These are phyloP conservation scores for Orthonyx spaldingii DNA, from an alignment of 2,113 vertebrate genomes.

Conservation along the genomic window DNA sequence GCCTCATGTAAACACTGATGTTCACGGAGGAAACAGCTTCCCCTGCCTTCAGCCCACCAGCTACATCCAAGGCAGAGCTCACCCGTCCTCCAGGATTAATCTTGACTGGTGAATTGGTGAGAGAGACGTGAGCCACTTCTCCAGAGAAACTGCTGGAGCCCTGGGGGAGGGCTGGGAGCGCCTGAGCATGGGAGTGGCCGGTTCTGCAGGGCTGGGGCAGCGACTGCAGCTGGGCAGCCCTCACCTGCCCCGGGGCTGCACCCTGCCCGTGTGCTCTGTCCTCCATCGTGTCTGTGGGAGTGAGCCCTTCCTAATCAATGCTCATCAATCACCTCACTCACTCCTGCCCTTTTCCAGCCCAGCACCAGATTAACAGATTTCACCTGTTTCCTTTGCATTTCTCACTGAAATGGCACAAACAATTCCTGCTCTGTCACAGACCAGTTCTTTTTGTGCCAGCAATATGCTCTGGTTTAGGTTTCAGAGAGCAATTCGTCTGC, in stretches of 20 bases:
- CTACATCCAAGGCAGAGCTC: neutral
- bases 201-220: accelerated
- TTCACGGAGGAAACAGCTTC: neutral
- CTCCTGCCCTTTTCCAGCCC: neutral
- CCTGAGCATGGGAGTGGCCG: accelerated
- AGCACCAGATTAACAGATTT: neutral
- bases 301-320: neutral
- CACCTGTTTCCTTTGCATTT: neutral
- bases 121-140: accelerated
- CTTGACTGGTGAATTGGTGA: accelerated
- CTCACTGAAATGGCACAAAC: neutral
- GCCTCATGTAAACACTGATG: accelerated
- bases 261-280: neutral
- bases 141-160: neutral
- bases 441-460: neutral
- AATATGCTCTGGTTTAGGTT: neutral
- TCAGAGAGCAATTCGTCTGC: neutral
- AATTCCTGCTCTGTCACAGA: neutral
- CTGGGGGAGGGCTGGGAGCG: accelerated
- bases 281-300: neutral
- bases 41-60: neutral
- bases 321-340: neutral
- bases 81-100: neutral
- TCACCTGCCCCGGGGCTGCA: neutral
- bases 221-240: neutral